Percentiles rank a stretch among this genome's conserved stretches.
phyloP scores from a whole-genome alignment of 1,140 invertebrate genomes.

The Spodoptera litura region DNA sequence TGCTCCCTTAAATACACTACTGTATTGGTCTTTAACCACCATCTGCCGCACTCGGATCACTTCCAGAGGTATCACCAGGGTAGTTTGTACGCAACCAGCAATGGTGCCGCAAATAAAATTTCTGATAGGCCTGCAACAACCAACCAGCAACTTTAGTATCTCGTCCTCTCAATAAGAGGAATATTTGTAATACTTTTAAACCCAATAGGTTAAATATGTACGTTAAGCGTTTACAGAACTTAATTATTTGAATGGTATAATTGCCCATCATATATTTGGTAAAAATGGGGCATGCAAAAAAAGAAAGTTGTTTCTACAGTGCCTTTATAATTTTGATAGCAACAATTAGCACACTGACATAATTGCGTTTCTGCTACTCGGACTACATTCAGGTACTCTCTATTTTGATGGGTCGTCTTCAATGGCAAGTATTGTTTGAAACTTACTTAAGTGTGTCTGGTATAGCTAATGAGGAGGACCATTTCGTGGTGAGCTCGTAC shows the following conservation, averaged over 20 bases:
- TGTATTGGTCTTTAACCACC: slow-evolving; percentile 73
- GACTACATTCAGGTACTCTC: too few relatives aligned
- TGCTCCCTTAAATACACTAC: slow-evolving; percentile 67
- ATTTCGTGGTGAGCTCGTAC: slow-evolving; percentile 72
- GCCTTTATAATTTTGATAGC: not conserved
- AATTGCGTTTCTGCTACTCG: too few relatives aligned
- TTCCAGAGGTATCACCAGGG: slow-evolving; percentile 70
- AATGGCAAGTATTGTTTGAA: not conserved
- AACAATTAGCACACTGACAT: not conserved
- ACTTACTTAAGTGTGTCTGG: slow-evolving; percentile 62
- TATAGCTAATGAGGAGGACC: slow-evolving; percentile 49
- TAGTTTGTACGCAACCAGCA: slow-evolving; percentile 68
- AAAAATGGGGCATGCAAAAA: too few relatives aligned
- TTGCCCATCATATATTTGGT: too few relatives aligned
- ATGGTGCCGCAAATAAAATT: slow-evolving; percentile 67
- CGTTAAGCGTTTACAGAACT: too few relatives aligned
- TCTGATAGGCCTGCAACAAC: slow-evolving; percentile 48
- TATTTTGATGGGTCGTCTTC: not conserved
- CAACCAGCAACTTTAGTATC: not conserved
- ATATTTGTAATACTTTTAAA: too few relatives aligned
- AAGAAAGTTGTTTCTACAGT: too few relatives aligned
- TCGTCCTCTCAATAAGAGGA: too few relatives aligned
- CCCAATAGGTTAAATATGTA: too few relatives aligned
- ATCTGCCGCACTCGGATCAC: slow-evolving; percentile 77
- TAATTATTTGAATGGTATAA: too few relatives aligned